These are phyloP conservation scores for Drosophila takahashii DNA, from an alignment of 1,140 invertebrate genomes.

Conservation along the genomic window DNA sequence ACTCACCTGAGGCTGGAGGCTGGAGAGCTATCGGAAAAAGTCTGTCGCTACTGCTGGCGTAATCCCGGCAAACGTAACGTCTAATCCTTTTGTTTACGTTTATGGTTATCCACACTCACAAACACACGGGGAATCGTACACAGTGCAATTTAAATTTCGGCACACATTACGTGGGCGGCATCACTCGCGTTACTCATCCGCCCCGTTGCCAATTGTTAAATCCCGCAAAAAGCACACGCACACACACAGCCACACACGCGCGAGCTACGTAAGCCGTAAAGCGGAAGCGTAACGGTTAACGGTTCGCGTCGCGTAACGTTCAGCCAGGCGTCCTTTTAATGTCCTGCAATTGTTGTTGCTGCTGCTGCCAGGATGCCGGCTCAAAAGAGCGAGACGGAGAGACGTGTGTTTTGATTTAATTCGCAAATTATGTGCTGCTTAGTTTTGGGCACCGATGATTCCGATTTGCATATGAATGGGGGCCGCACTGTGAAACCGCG, in stretches of 20 bases:
- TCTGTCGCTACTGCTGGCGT: constrained; percentile 35
- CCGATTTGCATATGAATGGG: constrained; percentile 57
- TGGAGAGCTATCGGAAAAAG: constrained; percentile 23
- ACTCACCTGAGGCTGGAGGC: constrained; percentile 58
- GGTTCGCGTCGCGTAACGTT: constrained; percentile 59
- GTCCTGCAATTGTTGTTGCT: constrained; percentile 37
- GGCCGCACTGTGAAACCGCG: constrained; percentile 51
- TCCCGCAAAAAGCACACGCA: constrained; percentile 11
- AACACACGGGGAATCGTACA: constrained; percentile 7
- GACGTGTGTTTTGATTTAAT: constrained; percentile 73
- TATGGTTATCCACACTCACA: constrained; percentile 56
- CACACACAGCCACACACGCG: constrained; percentile 11
- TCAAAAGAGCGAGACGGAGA: constrained; percentile 3
- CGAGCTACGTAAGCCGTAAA: constrained; percentile 34
- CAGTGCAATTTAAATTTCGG: constrained; percentile 77
- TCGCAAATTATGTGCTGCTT: constrained; percentile 65
- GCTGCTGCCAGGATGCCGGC: constrained; percentile 20
- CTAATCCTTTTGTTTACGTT: constrained; percentile 77
- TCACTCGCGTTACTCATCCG: constrained; percentile 43
- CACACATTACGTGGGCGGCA: constrained; percentile 79
- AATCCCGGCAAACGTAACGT: constrained; percentile 53
- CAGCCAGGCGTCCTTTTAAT: constrained; percentile 46
- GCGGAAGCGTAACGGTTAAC: constrained; percentile 67
- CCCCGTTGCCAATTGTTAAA: constrained; percentile 66
- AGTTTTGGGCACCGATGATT: constrained; percentile 26